Evolutionary conservation across 2,888 invertebrate genomes (phyloP).

Genomic region (Eumerus sabulonum): DNA sequence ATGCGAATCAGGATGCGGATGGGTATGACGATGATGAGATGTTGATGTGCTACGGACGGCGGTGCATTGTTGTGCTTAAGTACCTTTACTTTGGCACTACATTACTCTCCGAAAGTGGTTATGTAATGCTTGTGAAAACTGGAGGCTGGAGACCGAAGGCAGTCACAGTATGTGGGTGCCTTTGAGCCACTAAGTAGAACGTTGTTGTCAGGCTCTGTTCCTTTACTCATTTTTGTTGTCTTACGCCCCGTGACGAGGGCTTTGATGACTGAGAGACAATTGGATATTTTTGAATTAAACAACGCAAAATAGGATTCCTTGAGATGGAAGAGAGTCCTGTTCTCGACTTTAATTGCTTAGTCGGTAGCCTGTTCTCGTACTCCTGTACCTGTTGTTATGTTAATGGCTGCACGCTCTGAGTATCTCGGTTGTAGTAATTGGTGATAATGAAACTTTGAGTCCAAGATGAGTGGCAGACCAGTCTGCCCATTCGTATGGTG

Average conservation of each 20-base stretch:
- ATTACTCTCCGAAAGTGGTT: slow-evolving; percentile 59
- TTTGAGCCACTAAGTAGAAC: slow-evolving; percentile 53
- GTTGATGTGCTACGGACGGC: slow-evolving; percentile 38
- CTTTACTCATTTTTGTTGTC: neutral
- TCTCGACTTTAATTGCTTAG: slow-evolving; percentile 18
- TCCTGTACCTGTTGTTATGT: neutral
- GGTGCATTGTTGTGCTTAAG: slow-evolving; percentile 63
- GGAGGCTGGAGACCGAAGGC: neutral
- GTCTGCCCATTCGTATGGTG: slow-evolving; percentile 5
- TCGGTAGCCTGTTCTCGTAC: neutral
- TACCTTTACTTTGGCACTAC: slow-evolving; percentile 65
- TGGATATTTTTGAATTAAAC: slow-evolving; percentile 9
- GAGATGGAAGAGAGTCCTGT: slow-evolving; percentile 18
- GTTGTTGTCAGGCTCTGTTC: slow-evolving; percentile 37
- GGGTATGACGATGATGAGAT: slow-evolving; percentile 46
- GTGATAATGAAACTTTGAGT: neutral
- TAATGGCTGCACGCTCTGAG: slow-evolving; percentile 37
- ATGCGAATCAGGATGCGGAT: neutral
- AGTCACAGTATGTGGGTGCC: slow-evolving; percentile 4
- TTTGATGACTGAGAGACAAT: slow-evolving; percentile 29
- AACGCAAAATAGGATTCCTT: slow-evolving; percentile 3
- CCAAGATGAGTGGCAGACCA: neutral
- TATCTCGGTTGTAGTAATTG: slow-evolving; percentile 43
- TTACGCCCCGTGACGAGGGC: slow-evolving; percentile 24
- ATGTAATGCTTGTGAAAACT: slow-evolving; percentile 34